A percentile compares a stretch with the other conserved stretches of the same genome.
These are phyloP conservation scores for Papilio xuthus DNA, from an alignment of 1,140 invertebrate species.

Conservation along the genomic window DNA sequence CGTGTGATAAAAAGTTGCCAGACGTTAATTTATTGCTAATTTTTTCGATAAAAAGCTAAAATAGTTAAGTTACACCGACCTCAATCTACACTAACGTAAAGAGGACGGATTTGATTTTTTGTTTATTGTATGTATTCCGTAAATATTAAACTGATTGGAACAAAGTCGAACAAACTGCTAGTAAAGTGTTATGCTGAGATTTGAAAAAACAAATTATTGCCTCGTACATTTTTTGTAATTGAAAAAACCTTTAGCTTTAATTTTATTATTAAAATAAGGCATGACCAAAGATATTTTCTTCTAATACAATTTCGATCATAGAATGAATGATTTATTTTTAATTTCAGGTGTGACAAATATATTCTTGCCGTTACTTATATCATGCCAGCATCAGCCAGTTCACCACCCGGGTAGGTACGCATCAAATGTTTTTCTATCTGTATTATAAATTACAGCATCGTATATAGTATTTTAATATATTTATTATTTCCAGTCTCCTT, in stretches of 20 bases:
- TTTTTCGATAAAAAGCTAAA: not conserved
- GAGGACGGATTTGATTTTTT: too few relatives aligned
- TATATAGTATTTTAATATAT: not conserved
- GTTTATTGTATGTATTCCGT: too few relatives aligned
- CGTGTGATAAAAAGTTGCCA: not conserved
- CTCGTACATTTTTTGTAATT: too few relatives aligned
- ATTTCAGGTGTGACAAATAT: slow-evolving; percentile 62
- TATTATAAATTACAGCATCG: slow-evolving; percentile 8
- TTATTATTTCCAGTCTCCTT: slow-evolving; percentile 60
- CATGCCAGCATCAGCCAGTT: slow-evolving; percentile 57
- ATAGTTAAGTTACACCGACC: too few relatives aligned
- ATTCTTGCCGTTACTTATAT: slow-evolving; percentile 45
- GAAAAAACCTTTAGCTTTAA: too few relatives aligned
- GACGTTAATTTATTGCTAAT: not conserved
- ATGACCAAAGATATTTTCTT: not conserved
- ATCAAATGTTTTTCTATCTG: slow-evolving; percentile 57
- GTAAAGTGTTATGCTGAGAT: too few relatives aligned
- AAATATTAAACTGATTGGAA: too few relatives aligned
- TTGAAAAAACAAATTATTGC: too few relatives aligned
- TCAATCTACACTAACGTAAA: too few relatives aligned
- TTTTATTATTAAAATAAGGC: too few relatives aligned
- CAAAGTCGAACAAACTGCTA: too few relatives aligned
- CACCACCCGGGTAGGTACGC: slow-evolving; percentile 79
- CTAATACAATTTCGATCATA: not conserved
- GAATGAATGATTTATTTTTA: slow-evolving; percentile 31